Conservation (phyloP, 2,797 vertebrate species). For the Valencia hispanica region DNA sequence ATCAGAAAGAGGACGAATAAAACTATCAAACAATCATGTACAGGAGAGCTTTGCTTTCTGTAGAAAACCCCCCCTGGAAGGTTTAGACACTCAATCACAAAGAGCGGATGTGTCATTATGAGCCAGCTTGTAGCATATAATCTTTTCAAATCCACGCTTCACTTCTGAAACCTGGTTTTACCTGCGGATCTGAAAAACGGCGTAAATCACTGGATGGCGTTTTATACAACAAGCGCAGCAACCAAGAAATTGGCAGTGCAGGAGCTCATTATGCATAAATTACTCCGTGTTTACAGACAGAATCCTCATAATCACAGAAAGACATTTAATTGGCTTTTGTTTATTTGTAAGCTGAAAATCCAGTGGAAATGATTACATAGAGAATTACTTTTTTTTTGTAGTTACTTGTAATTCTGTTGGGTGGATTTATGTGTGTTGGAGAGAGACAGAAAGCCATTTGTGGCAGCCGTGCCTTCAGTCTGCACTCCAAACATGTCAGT, state of each 20-base stretch:
- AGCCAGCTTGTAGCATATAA: slow-evolving; percentile 46
- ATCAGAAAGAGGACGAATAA: slow-evolving; percentile 65
- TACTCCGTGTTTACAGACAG: slow-evolving; percentile 34
- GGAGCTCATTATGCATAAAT: slow-evolving; percentile 34
- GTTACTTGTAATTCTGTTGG: slow-evolving; percentile 11
- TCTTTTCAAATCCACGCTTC: slow-evolving; percentile 36
- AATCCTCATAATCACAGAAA: slow-evolving; percentile 42
- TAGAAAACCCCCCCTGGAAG: slow-evolving; percentile 58
- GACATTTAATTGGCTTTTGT: slow-evolving; percentile 51
- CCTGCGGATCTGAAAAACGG: slow-evolving; percentile 13
- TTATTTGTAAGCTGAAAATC: slow-evolving; percentile 47
- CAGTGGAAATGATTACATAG: slow-evolving; percentile 35
- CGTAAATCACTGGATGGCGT: slow-evolving; percentile 20
- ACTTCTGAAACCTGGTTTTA: slow-evolving; percentile 23
- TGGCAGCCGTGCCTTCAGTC: slow-evolving; percentile 6
- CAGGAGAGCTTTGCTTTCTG: slow-evolving; percentile 71
- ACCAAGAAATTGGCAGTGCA: slow-evolving; percentile 4
- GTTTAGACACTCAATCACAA: slow-evolving; percentile 53
- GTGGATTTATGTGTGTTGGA: slow-evolving; percentile 7
- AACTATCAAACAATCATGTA: slow-evolving; percentile 72
- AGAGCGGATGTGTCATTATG: slow-evolving; percentile 54
- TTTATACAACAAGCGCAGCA: slow-evolving; percentile 10
- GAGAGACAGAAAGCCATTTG: slow-evolving; percentile 14
- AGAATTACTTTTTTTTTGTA: slow-evolving; percentile 28
- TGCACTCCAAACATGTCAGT: slow-evolving; percentile 7